phyloP scores from a whole-genome alignment of 2,888 invertebrate genomes.

The Trachelus iudaicus region DNA sequence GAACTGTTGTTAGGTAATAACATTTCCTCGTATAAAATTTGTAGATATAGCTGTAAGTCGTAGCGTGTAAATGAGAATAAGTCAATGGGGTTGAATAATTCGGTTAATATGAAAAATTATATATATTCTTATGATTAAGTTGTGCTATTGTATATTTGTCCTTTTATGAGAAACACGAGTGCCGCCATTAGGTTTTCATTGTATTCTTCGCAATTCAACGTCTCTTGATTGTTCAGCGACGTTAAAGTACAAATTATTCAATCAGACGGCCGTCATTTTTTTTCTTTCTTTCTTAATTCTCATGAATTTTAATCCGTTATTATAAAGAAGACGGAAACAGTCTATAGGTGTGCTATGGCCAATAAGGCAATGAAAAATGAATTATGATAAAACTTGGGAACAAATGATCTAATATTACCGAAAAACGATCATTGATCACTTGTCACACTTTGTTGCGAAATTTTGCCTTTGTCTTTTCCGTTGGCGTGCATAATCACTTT shows the following conservation, averaged over 20 bases:
- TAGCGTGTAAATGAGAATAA: slow-evolving; percentile 10
- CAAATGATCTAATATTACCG: slow-evolving; percentile 28
- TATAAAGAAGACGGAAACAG: slow-evolving; percentile 25
- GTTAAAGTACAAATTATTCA: slow-evolving; percentile 42
- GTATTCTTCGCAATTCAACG: slow-evolving; percentile 26
- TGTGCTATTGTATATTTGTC: slow-evolving; percentile 33
- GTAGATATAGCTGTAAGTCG: slow-evolving; percentile 54
- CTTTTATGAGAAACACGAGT: slow-evolving; percentile 25
- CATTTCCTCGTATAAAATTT: slow-evolving; percentile 41
- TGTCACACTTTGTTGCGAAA: background rate
- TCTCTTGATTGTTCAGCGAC: slow-evolving; percentile 31
- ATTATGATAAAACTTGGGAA: slow-evolving; percentile 40
- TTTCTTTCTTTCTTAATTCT: slow-evolving; percentile 22
- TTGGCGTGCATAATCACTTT: background rate
- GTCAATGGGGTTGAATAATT: slow-evolving; percentile 19
- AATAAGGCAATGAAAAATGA: background rate
- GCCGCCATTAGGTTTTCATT: slow-evolving; percentile 17
- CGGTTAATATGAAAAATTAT: slow-evolving; percentile 25
- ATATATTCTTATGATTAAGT: slow-evolving; percentile 31
- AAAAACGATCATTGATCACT: background rate
- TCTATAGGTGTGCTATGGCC: slow-evolving; percentile 24
- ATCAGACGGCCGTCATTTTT: slow-evolving; percentile 28
- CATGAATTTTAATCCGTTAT: background rate
- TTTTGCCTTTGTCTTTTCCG: background rate
- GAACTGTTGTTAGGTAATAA: slow-evolving; percentile 41